Base-by-base conservation (phyloP, 2,113 vertebrate species). In the Mixornis gularis region DNA sequence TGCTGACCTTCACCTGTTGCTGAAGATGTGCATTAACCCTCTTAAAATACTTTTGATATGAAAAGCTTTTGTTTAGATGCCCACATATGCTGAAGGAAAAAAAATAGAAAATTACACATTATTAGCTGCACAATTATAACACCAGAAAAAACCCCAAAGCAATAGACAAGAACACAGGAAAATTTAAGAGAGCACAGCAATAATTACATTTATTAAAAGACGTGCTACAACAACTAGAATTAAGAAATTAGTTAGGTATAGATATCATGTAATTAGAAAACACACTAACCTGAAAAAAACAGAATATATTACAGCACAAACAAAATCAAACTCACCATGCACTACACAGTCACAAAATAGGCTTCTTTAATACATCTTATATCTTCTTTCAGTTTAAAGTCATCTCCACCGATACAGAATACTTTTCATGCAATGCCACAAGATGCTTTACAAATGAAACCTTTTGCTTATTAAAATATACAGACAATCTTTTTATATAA, bases 401-500 rank as follows among this genome's bases (percentile, higher is more conserved):
- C 59, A 96, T 97, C 94, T 96, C 85, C 97, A 97, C 86, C 97
- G 91, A 97, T 94, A 98, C 64, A 94, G 95, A 98, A 97, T 96
- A 93, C 89, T 96, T 97, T 97, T 92, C 87, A 89, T 96, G 96
- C 95, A 95, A 95, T 93, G 89, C 87, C 97, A 97, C 95, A 97
- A 97, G 96, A 97, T 94, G 94, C 92, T 97, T 98, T 97, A 98
- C 96, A 98, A 98, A 97, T 95, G 80, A 98, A 98, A 98, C 96
- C 96, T 97, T 96, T 92, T 98, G 96, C 95, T 97, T 98, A 98
- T 97, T 98, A 98, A 98, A 98, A 98, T 98, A 98, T 97, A 98
- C 95, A 98, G 97, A 97, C 97, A 96, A 98, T 93, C 87, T 90
- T 88, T 97, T 95, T 92, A 98, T 98, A 98, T 18, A 98, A 97